Evolutionary conservation across 2,113 vertebrate genomes (phyloP).

Genomic region (Strix aluco): DNA sequence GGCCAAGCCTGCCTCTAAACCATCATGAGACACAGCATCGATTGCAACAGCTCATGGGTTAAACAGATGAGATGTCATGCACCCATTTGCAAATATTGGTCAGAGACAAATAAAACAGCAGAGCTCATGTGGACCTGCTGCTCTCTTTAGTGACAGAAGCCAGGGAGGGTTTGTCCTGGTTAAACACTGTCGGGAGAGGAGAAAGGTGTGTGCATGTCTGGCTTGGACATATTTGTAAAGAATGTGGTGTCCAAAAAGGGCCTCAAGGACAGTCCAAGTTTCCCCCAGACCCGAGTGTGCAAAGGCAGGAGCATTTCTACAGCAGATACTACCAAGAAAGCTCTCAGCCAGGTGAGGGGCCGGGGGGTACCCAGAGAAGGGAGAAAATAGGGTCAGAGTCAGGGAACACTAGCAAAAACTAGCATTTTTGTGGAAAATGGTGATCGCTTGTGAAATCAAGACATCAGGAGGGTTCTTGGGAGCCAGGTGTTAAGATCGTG

Average conservation of each 20-base stretch:
- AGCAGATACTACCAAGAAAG: background rate
- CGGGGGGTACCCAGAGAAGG: background rate
- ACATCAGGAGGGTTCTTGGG: background rate
- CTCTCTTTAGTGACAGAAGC: background rate
- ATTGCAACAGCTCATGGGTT: background rate
- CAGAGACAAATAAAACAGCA: background rate
- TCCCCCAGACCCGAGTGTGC: background rate
- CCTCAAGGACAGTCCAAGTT: background rate
- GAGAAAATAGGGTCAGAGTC: background rate
- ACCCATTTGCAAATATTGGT: background rate
- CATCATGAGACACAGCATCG: fast-evolving
- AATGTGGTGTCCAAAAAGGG: background rate
- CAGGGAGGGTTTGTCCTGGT: background rate
- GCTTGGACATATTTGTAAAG: background rate
- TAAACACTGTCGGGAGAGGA: background rate
- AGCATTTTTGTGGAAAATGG: background rate
- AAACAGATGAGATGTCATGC: background rate
- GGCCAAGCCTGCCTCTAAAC: background rate
- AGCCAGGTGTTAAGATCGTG: fast-evolving
- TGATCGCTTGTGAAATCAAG: background rate
- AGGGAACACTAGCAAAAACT: background rate
- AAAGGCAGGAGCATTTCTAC: background rate
- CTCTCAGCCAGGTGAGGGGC: background rate
- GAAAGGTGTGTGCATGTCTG: background rate
- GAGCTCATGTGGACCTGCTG: background rate